These are phyloP conservation scores for Nesogale talazaci DNA, from an alignment of 2,113 vertebrate genomes.

Conservation along the genomic window DNA sequence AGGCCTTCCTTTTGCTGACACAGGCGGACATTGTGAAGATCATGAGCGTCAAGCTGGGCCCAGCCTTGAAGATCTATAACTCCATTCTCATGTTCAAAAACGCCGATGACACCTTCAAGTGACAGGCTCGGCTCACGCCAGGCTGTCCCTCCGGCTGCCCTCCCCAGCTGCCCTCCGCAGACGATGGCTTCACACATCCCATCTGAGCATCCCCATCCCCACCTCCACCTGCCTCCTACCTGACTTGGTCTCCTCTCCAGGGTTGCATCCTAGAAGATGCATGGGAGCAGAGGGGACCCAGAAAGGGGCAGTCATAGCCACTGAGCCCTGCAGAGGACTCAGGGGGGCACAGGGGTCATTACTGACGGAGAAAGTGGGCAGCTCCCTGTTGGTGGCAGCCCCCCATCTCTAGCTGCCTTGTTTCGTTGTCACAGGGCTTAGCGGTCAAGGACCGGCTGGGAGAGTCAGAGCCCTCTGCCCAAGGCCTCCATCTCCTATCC, in stretches of 20 bases:
- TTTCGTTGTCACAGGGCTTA: conserved; percentile 13
- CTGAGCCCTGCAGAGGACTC: neutral
- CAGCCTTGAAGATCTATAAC: conserved; percentile 99
- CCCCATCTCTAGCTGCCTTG: neutral
- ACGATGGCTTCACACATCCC: conserved; percentile 30
- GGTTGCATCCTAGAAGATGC: neutral
- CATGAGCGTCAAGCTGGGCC: conserved; percentile 98
- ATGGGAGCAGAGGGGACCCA: neutral
- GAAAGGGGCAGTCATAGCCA: neutral
- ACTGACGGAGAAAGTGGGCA: neutral
- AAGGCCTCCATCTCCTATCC: neutral
- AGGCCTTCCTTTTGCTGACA: conserved; percentile 97
- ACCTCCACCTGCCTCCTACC: conserved; percentile 15
- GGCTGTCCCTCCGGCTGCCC: neutral
- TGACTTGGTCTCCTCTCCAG: conserved; percentile 31
- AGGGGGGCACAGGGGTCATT: neutral
- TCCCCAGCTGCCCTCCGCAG: conserved; percentile 32
- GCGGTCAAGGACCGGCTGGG: neutral
- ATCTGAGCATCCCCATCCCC: neutral
- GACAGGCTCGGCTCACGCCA: conserved; percentile 77
- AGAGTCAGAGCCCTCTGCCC: neutral
- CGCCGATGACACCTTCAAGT: conserved; percentile 95
- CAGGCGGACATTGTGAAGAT: conserved; percentile 99
- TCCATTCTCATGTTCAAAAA: conserved; percentile 99
- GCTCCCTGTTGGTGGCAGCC: neutral